phyloP scores from a whole-genome alignment of 2,113 vertebrate genomes.

The Nothoprocta pentlandii region DNA sequence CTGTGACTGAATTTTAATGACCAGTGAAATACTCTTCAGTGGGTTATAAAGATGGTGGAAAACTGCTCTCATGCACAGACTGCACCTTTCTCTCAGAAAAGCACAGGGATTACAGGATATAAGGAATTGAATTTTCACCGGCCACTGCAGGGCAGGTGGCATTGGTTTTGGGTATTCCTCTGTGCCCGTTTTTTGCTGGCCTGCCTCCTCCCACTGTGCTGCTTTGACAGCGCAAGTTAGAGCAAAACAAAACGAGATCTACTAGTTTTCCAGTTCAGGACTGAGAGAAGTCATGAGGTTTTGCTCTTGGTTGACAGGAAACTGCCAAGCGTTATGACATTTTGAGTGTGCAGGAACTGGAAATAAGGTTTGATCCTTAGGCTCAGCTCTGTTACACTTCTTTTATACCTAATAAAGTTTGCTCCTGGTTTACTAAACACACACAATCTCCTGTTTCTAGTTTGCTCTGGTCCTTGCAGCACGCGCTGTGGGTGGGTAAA shows the following conservation, averaged over 20 bases:
- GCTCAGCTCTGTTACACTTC: neutral
- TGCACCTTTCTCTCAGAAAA: neutral
- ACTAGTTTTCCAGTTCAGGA: neutral
- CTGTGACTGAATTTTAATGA: neutral
- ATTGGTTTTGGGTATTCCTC: neutral
- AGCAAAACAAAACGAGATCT: neutral
- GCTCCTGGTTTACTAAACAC: neutral
- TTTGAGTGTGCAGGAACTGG: slow-evolving; percentile 1
- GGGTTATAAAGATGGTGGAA: neutral
- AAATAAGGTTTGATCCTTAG: slow-evolving; percentile 22
- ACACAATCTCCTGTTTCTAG: neutral
- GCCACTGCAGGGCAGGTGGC: neutral
- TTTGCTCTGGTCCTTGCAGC: neutral
- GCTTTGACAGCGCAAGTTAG: neutral
- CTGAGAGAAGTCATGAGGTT: slow-evolving; percentile 51
- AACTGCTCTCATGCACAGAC: neutral
- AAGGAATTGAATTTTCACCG: neutral
- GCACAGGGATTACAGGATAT: neutral
- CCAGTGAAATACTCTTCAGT: neutral
- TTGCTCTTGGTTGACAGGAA: slow-evolving; percentile 23
- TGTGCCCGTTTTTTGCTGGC: neutral
- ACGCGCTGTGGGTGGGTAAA: neutral
- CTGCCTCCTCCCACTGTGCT: neutral
- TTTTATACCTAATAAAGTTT: neutral
- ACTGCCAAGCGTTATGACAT: slow-evolving; percentile 38